Conservation (phyloP, 2,888 invertebrate species). For the Eupithecia dodoneata region DNA sequence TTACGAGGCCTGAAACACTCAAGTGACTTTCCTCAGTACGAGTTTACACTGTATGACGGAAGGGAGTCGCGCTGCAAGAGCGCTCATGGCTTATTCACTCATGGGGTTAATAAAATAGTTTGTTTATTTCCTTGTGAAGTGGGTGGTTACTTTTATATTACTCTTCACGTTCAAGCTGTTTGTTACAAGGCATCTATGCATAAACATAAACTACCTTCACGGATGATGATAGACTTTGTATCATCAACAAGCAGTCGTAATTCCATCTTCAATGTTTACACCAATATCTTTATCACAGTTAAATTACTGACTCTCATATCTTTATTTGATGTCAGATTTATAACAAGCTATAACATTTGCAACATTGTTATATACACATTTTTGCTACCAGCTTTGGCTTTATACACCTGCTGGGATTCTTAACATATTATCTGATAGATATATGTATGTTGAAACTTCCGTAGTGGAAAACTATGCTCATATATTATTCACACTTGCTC, state of each 20-base stretch:
- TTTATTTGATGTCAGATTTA: constrained; percentile 33
- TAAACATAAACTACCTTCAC: no score
- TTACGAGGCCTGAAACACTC: no score
- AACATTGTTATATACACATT: constrained; percentile 5
- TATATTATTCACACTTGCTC: constrained; percentile 23
- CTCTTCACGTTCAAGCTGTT: no score
- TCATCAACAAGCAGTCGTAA: constrained; percentile 20
- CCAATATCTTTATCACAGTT: constrained; percentile 32
- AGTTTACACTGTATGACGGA: no score
- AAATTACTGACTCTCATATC: constrained; percentile 42
- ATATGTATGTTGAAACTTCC: not conserved
- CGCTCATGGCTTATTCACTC: no score
- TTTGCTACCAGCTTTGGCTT: not conserved
- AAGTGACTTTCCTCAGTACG: no score
- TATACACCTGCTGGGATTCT: not conserved
- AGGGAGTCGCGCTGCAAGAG: no score
- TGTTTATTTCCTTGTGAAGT: no score
- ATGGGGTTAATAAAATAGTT: no score
- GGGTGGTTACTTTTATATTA: no score
- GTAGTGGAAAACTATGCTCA: constrained; percentile 12
- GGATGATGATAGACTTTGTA: not conserved
- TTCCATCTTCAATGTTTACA: constrained; percentile 25
- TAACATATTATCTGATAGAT: not conserved
- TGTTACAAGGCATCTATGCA: no score
- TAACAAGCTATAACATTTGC: not conserved